Evolutionary conservation across 2,113 vertebrate species (phyloP), one percentile per base, ranked within the genome.

Genomic region (Mesoclemmys tuberculata): DNA sequence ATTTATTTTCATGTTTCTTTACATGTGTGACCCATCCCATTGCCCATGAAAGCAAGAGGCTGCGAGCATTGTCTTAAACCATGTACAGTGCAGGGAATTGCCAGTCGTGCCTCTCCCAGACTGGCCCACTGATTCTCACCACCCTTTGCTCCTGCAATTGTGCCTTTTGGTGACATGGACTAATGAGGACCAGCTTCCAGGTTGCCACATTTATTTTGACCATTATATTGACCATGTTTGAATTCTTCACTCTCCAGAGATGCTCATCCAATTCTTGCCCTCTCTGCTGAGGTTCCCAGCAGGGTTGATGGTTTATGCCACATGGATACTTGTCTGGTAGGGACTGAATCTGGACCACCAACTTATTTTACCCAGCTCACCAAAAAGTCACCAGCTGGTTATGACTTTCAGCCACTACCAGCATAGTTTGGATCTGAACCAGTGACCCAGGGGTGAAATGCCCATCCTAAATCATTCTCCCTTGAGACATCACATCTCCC

Each of bases 161-260:
- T n/a, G 80, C 51, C 13, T 51, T 10, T 81, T 35, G 22, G 51
- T 75, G 80, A 77, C 81, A 93, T 64, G 68, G 84, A 56, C 91
- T 85, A 26, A 92, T 80, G 81, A n/a, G 18, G 16, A 38, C 51
- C 64, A 11, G n/a, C 64, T 71, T 71, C 38, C n/a, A 38, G 38
- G 21, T 35, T n/a, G 35, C 18, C 64, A n/a, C 35, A 22, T 9
- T 41, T 9, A 5, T 61, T 75, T 49, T n/a, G n/a, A n/a, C n/a
- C n/a, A n/a, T n/a, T n/a, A n/a, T n/a, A n/a, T n/a, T 54, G 0
- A 0, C 82, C 38, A 10, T 2, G 7, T 3, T 49, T 44, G 8
- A 87, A 51, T 75, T 77, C 82, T 8, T 71, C 77, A 68, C 19
- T 83, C 78, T 82, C 54, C 92, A 16, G 82, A 24, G 56, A 2